A percentile compares a stretch with the other conserved stretches of the same genome.
Evolutionary conservation across 92 coral and sea anemone species (phyloP).

Genomic region (Porites divaricata): DNA sequence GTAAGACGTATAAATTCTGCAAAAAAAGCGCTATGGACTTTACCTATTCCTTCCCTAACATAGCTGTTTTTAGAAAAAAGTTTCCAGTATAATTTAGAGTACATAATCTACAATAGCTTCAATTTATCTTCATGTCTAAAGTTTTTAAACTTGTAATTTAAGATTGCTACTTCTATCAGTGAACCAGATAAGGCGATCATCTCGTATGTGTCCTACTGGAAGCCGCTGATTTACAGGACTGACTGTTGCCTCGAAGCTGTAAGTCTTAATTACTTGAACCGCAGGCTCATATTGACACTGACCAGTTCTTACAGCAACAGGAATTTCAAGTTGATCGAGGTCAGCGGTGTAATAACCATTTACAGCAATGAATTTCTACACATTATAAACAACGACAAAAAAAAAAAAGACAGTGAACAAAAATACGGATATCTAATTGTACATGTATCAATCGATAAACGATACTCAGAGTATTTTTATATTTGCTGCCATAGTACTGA

Average conservation of each 20-base stretch:
- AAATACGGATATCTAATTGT: no score
- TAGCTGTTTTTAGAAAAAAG: no score
- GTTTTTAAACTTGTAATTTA: background rate
- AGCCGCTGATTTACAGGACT: slow-evolving; percentile 66
- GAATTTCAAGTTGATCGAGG: slow-evolving; percentile 75
- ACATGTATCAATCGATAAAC: no score
- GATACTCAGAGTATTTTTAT: no score
- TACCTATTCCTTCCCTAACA: no score
- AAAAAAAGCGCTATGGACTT: no score
- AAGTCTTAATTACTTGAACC: slow-evolving; percentile 70
- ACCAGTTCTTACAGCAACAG: slow-evolving; percentile 65
- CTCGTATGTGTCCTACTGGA: slow-evolving; percentile 73
- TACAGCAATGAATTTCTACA: slow-evolving; percentile 78
- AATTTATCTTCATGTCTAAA: no score
- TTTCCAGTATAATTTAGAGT: no score
- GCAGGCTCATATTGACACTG: slow-evolving; percentile 59
- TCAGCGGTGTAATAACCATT: slow-evolving; percentile 87
- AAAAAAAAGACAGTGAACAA: no score
- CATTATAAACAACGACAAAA: background rate
- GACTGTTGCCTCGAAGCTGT: slow-evolving; percentile 72
- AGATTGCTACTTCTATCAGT: slow-evolving; percentile 10
- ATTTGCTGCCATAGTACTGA: background rate
- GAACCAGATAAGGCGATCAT: slow-evolving; percentile 89
- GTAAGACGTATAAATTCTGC: no score
- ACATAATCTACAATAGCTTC: no score